Conservation (phyloP, 23 tunicate species). For the Botrylloides violaceus region DNA sequence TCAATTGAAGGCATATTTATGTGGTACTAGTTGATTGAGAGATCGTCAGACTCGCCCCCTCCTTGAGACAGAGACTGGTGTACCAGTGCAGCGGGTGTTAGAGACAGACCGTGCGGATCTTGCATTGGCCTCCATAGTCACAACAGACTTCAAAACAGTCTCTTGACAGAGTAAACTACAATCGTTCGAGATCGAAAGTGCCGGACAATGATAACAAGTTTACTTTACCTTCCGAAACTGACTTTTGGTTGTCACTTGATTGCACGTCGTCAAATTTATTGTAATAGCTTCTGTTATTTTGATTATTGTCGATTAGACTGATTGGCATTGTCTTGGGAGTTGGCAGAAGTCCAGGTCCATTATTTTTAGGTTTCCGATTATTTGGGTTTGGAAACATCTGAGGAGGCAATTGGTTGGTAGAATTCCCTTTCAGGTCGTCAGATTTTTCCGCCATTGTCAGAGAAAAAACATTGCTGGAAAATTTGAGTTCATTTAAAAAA, state of each 20-base stretch:
- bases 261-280: not conserved
- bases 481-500: too few relatives aligned
- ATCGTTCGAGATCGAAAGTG: too few relatives aligned
- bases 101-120: too few relatives aligned
- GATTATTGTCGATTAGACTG: not conserved
- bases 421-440: not conserved
- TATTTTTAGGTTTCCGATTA: not conserved
- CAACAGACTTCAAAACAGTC: too few relatives aligned
- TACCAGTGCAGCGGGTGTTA: too few relatives aligned
- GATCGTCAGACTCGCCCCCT: too few relatives aligned
- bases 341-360: constrained; percentile 1
- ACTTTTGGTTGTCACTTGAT: not conserved
- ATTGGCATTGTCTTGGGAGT: constrained; percentile 2
- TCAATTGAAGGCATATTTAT: too few relatives aligned
- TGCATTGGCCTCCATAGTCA: too few relatives aligned
- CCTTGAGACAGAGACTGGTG: too few relatives aligned
- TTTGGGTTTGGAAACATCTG: not conserved
- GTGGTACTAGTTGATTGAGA: too few relatives aligned
- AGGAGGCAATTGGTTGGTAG: not conserved
- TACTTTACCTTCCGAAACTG: not conserved
- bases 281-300: not conserved
- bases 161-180: too few relatives aligned
- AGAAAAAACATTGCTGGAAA: constrained; percentile 3
- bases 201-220: too few relatives aligned
- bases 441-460: not conserved